These are phyloP conservation scores for Holothuria glaberrima DNA, from an alignment of 35 echinoderm and acorn worm genomes.

Conservation along the genomic window DNA sequence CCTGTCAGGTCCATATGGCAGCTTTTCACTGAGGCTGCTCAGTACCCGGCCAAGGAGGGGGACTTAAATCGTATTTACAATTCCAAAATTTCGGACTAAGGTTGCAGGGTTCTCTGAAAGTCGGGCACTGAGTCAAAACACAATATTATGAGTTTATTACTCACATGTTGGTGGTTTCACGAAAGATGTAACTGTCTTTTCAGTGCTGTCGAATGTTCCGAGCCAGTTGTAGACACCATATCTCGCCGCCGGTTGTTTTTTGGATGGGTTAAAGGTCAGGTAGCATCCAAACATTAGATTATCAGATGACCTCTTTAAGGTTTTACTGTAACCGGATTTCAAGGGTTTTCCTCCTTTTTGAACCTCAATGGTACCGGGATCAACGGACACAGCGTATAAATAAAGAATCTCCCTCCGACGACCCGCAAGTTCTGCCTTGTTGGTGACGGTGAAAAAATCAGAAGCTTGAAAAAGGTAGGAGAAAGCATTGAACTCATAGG, in stretches of 20 bases:
- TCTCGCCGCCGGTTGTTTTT: not conserved
- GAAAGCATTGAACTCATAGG: not conserved
- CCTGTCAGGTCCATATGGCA: too few species aligned
- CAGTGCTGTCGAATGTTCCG: not conserved
- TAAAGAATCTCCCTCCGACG: not conserved
- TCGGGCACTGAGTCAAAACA: too few species aligned
- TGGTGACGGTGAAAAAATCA: slow-evolving; percentile 6
- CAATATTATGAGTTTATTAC: not conserved
- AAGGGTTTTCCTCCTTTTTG: not conserved
- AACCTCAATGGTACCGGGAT: not conserved
- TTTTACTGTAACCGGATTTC: not conserved
- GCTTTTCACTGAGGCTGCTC: too few species aligned
- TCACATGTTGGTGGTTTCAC: slow-evolving; percentile 20
- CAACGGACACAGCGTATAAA: slow-evolving; percentile 6
- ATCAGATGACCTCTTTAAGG: not conserved
- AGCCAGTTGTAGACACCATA: slow-evolving; percentile 13
- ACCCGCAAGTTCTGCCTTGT: slow-evolving; percentile 2
- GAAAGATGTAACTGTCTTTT: not conserved
- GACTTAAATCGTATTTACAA: too few species aligned
- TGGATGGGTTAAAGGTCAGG: not conserved
- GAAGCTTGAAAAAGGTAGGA: not conserved
- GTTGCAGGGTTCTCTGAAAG: too few species aligned
- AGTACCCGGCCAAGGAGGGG: too few species aligned
- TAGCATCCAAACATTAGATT: slow-evolving; percentile 5
- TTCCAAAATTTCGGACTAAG: too few species aligned